Conservation (phyloP, 1,140 invertebrate genomes). For the Zaprionus inermis region DNA sequence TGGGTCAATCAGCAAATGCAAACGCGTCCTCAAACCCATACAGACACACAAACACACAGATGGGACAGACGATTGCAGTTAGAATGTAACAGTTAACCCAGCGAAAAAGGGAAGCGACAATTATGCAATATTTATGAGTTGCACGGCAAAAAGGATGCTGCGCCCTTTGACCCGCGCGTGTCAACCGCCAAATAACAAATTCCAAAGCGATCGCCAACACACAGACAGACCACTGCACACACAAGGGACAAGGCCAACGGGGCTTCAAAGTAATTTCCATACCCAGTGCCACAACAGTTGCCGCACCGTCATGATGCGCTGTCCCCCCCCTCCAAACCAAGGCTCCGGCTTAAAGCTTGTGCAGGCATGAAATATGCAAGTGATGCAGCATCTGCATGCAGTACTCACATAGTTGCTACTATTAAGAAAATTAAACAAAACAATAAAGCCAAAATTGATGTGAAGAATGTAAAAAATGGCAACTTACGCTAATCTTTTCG, state of each 20-base stretch:
- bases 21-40: conserved; percentile 17
- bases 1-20: conserved; percentile 44
- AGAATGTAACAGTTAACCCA: conserved; percentile 28
- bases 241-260: conserved; percentile 44
- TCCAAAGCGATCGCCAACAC: conserved; percentile 33
- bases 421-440: conserved; percentile 54
- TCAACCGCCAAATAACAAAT: conserved; percentile 40
- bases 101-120: conserved; percentile 45
- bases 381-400: conserved; percentile 1
- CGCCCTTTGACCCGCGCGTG: conserved; percentile 60
- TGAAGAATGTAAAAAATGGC: background rate
- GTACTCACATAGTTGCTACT: conserved; percentile 1
- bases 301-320: background rate
- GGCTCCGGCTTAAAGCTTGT: conserved; percentile 39
- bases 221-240: background rate
- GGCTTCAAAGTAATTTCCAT: conserved; percentile 22
- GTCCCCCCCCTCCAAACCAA: background rate
- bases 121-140: conserved; percentile 78
- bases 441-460: conserved; percentile 12
- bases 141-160: conserved; percentile 60
- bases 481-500: conserved; percentile 77
- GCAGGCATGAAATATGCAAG: conserved; percentile 9
- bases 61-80: no score
- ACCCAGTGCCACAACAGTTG: conserved; percentile 15
- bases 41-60: conserved; percentile 26